Evolutionary conservation across 2,797 vertebrate species (phyloP).

Genomic region (Malacoraja senta): DNA sequence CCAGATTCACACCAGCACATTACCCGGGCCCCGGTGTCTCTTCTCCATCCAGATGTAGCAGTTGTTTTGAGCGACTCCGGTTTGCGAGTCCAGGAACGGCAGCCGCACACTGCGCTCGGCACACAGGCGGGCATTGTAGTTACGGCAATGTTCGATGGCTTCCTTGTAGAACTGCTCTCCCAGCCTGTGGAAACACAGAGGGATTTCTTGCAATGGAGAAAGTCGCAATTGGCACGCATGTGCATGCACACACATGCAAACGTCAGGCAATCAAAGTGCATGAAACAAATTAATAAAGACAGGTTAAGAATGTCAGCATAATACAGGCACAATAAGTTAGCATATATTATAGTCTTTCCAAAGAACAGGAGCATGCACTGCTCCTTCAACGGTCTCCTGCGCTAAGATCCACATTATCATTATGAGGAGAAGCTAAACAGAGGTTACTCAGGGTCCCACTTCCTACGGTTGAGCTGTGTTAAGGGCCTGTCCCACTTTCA

Average conservation of each 20-base stretch:
- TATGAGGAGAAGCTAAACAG: neutral
- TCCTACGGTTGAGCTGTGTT: neutral
- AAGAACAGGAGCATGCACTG: neutral
- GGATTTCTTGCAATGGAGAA: conserved; percentile 5
- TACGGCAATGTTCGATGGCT: conserved; percentile 92
- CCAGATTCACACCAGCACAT: conserved; percentile 40
- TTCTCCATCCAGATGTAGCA: conserved; percentile 99
- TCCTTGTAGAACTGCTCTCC: conserved; percentile 98
- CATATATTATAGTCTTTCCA: too few relatives aligned
- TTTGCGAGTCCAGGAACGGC: conserved; percentile 91
- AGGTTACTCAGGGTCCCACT: neutral
- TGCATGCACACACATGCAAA: neutral
- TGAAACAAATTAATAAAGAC: neutral
- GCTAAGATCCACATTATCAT: neutral
- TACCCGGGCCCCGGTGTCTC: conserved; percentile 87
- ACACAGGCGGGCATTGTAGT: conserved; percentile 88
- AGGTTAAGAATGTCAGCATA: too few relatives aligned
- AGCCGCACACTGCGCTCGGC: conserved; percentile 89
- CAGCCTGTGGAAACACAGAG: conserved; percentile 59
- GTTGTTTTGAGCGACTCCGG: conserved; percentile 93
- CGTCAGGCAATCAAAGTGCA: too few relatives aligned
- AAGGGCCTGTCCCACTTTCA: too few relatives aligned
- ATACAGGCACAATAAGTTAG: too few relatives aligned
- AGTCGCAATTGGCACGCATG: neutral
- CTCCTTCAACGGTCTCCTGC: neutral